Evolutionary conservation across 1,140 invertebrate species (phyloP), one percentile per base, ranked within the genome.

Genomic region (Cyphomyrmex costatus): DNA sequence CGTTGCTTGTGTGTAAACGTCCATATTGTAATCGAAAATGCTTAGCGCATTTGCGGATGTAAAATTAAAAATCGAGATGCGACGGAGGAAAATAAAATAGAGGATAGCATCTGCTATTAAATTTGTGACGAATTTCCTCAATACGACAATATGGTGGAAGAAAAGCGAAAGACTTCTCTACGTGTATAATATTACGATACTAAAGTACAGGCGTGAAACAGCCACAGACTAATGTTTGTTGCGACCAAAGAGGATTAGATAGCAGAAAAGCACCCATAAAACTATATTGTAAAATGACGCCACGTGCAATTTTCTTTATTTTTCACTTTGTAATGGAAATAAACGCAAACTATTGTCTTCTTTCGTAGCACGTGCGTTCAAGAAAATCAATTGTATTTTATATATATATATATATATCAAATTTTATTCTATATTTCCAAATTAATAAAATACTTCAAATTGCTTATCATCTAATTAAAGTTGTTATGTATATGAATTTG

Each of bases 231-330:
- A 83, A 83, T 73, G 79, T 83, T 53, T 42, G 30, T 33, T 60
- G 68, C 68, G 66, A 60, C 68, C 36, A 83, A 83, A 83, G 68
- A 83, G 68, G 68, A 83, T 83, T 83, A 83, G 79, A 74, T 33
- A 33, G 68, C n/a, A 42, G 79, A 58, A 80, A 80, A 80, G 78
- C 49, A 33, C 27, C 24, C 33, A 73, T 83, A 49, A 74, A 24
- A 61, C 68, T 60, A n/a, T 58, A 60, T 74, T 46, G 53, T 56
- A 46, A 73, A 73, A 82, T 73, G 42, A 33, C 24, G 79, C 36
- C 46, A 46, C 42, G 7, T 49, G 24, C 68, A 83, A 73, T 74
- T 60, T 83, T 73, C 42, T 21, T 42, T 73, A 58, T 8, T 58
- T 46, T 58, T 8, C 21, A 49, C 14, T 58, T 46, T 58, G 14